Evolutionary conservation across 2,113 vertebrate species (phyloP), one percentile per base, ranked within the genome.

Genomic region (Corythoichthys intestinalis): DNA sequence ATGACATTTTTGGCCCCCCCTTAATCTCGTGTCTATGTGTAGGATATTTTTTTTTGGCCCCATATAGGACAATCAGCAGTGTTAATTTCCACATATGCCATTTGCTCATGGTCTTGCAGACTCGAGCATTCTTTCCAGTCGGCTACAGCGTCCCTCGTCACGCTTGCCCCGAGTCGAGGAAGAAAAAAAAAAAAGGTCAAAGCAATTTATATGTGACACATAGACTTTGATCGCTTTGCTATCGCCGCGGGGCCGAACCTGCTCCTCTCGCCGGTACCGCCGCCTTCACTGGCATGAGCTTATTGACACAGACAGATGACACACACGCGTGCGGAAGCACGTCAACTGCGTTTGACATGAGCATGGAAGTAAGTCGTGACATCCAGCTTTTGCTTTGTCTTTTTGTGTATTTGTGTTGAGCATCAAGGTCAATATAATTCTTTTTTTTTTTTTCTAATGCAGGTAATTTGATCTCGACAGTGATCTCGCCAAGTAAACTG

Each of bases 161-260:
- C 88, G 83, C 69, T 84, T 86, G 89, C 86, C 88, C 83, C 69
- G 86, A 86, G 86, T 86, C 37, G 39, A 62, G 60, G 60, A 10
- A 28, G 38, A 39, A 46, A 44, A 88, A 88, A 85, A 81, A 87
- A 85, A 91, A 89, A 90, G 90, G 91, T 92, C 91, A 92, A 91
- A 91, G 91, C 91, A 92, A 92, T 92, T 92, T 92, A 92, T 91
- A 92, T 90, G 90, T 91, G 90, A 92, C 91, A 91, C 86, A 79
- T 82, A 87, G 88, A 90, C 85, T 90, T 91, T 91, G 91, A 92
- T 92, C 89, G 89, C 86, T 91, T 90, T 91, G 91, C 92, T 90
- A 91, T 91, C 88, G 89, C 91, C 89, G 87, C 69, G 58, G 89
- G 86, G 74, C 83, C 81, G 69, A 86, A 86, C 84, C 83, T 88